Percentiles rank a stretch among this genome's conserved stretches.
phyloP scores from a whole-genome alignment of 2,797 vertebrate species.

The Dipus sagitta region DNA sequence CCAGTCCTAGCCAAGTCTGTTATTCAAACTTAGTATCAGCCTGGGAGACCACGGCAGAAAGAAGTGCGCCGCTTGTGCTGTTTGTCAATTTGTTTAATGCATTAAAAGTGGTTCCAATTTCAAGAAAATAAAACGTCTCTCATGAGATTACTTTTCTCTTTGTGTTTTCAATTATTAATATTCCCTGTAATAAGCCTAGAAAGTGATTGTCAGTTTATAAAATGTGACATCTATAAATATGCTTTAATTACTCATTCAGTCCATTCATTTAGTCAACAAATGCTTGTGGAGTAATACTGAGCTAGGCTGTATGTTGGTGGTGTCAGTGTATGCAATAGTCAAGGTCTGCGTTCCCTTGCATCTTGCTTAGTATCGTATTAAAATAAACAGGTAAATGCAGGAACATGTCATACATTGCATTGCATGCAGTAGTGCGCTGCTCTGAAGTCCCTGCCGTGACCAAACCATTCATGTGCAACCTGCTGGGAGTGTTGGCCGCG shows the following conservation, averaged over 20 bases:
- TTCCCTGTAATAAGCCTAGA: neutral
- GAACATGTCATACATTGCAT: neutral
- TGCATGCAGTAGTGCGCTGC: neutral
- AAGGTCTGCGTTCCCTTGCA: neutral
- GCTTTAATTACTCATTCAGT: constrained; percentile 69
- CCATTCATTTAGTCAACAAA: constrained; percentile 68
- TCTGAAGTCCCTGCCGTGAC: neutral
- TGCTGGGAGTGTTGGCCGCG: neutral
- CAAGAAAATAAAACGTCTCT: neutral
- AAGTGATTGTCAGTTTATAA: constrained; percentile 74
- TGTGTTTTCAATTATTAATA: constrained; percentile 62
- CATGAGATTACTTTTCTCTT: constrained; percentile 8
- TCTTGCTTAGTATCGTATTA: neutral
- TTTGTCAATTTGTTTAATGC: neutral
- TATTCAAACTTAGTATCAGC: constrained; percentile 9
- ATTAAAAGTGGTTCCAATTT: constrained; percentile 33
- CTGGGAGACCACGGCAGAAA: neutral
- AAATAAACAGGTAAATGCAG: neutral
- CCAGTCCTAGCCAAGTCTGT: neutral
- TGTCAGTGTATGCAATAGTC: neutral
- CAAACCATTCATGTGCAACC: neutral
- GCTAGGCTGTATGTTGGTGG: neutral
- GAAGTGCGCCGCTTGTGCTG: neutral
- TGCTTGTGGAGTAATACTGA: constrained; percentile 45
- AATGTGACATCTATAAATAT: constrained; percentile 68